Conservation (phyloP, 2,797 vertebrate species). For the Lutra lutra region DNA sequence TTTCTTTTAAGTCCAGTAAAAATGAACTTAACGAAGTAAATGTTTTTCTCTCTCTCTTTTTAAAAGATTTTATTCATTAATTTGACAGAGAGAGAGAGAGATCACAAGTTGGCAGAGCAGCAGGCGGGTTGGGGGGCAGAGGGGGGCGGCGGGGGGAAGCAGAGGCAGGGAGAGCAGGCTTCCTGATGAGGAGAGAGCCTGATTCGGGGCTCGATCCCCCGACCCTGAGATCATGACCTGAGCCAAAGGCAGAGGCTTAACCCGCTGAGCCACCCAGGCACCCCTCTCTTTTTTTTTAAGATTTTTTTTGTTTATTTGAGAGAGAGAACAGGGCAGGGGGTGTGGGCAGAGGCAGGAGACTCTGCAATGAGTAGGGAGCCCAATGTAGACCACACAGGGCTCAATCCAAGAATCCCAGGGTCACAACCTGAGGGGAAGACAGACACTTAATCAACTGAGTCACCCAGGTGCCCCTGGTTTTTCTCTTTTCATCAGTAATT, state of each 20-base stretch:
- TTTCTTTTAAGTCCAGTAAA: conserved; percentile 14
- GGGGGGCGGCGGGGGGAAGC: no score
- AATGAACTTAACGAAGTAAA: background rate
- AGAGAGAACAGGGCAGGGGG: background rate
- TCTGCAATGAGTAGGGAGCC: background rate
- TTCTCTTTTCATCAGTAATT: conserved; percentile 6
- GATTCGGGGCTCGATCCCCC: no score
- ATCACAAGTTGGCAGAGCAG: no score
- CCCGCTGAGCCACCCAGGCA: no score
- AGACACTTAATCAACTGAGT: background rate
- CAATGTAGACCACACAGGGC: background rate
- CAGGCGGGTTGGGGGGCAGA: no score
- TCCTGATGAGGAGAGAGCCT: no score
- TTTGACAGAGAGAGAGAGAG: background rate
- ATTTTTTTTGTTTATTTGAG: background rate
- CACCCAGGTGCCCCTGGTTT: background rate
- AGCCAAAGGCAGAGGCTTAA: no score
- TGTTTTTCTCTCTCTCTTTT: background rate
- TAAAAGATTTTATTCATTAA: background rate
- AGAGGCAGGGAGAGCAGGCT: no score
- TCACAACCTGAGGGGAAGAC: background rate
- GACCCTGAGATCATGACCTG: no score
- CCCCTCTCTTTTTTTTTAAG: background rate
- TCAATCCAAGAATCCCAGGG: background rate
- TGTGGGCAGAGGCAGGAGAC: background rate